These are phyloP conservation scores for Sigmodon hispidus DNA, from an alignment of 2,113 vertebrate genomes.

Conservation along the genomic window DNA sequence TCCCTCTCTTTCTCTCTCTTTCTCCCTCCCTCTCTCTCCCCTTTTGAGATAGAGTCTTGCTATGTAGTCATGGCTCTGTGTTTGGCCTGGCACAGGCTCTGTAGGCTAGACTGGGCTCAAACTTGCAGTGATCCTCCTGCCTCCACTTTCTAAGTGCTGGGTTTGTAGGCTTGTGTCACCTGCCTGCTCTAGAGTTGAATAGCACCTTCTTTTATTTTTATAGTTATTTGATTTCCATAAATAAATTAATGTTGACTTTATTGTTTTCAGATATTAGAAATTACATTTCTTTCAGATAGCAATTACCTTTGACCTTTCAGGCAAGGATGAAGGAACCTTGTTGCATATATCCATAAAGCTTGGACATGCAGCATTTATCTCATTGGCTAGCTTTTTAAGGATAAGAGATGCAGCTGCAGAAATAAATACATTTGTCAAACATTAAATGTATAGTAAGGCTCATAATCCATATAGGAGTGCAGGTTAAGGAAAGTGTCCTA, in stretches of 20 bases:
- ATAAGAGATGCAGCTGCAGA: background rate
- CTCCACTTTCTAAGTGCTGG: background rate
- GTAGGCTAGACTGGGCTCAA: background rate
- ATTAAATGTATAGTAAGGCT: background rate
- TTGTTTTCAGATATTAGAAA: background rate
- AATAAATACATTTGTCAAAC: background rate
- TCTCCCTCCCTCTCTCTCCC: no score
- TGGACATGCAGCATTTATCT: background rate
- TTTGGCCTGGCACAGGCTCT: background rate
- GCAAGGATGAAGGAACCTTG: background rate
- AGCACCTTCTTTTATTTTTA: background rate
- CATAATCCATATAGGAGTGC: background rate
- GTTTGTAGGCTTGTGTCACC: background rate
- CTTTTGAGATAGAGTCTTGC: background rate
- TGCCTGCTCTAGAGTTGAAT: background rate
- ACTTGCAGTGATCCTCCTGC: background rate
- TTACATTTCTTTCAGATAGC: background rate
- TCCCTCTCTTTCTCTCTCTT: background rate
- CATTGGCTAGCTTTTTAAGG: background rate
- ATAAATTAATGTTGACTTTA: background rate
- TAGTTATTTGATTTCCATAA: background rate
- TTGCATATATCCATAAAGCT: background rate
- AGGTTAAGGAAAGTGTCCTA: background rate
- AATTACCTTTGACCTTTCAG: background rate
- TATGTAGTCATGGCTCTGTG: background rate